phyloP scores from a whole-genome alignment of 2,888 invertebrate species.

The Nephrotoma flavescens region DNA sequence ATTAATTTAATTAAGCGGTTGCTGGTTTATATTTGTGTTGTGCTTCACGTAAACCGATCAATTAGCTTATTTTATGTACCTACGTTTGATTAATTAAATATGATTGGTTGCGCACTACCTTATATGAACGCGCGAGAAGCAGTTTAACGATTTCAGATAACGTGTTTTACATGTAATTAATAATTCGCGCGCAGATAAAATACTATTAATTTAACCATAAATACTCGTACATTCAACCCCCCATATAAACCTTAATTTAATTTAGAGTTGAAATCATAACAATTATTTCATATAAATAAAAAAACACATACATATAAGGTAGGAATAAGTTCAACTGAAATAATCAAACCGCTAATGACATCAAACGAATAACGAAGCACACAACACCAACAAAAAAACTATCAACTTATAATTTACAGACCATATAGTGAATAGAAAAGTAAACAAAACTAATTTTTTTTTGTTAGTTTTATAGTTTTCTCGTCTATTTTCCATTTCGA shows the following conservation, averaged over 20 bases:
- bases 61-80: too few relatives aligned
- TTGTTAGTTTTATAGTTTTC: background rate
- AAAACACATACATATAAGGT: background rate
- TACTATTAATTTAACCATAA: background rate
- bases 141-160: too few relatives aligned
- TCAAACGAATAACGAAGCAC: background rate
- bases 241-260: background rate
- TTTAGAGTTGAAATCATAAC: background rate
- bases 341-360: background rate
- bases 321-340: background rate
- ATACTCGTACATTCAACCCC: background rate
- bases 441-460: background rate
- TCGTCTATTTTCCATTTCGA: background rate
- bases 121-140: too few relatives aligned
- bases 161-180: too few relatives aligned
- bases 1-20: background rate
- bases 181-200: too few relatives aligned
- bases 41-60: background rate
- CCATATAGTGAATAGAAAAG: background rate
- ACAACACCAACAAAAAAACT: background rate
- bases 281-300: background rate
- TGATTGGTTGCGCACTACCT: too few relatives aligned
- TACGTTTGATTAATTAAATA: too few relatives aligned
- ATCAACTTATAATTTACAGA: background rate
- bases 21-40: background rate